Evolutionary conservation across 2,797 vertebrate genomes (phyloP), one percentile per base, ranked within the genome.

Genomic region (Phoxinus dragarum): DNA sequence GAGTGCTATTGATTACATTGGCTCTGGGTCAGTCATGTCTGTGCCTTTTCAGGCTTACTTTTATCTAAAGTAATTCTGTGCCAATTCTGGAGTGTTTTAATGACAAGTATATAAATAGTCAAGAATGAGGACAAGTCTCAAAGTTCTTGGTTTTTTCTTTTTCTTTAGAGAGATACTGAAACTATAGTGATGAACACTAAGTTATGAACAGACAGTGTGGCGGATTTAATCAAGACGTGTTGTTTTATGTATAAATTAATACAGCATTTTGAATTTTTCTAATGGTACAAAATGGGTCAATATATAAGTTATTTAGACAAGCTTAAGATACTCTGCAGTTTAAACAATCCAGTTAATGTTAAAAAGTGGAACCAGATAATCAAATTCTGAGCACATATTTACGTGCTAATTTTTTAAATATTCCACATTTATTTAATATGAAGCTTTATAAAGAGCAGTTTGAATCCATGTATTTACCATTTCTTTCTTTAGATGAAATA

Each of bases 41-140:
- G 14, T 61, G 81, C 11, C 54, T 73, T 84, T 44, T 52, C 11
- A 17, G 38, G 17, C n/a, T 56, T 27, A 69, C 64, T 78, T 69
- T 84, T 36, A 78, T 78, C 49, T 67, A 31, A 75, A 76, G 44
- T 56, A 34, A 71, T 84, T 69, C 4, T 44, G 38, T 61, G 64
- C 66, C 83, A 84, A 59, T 79, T 84, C 75, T 84, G 52, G 38
- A 47, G 2, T 31, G 34, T 84, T 78, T 72, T 79, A 84, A 84
- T 84, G 66, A 71, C 82, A 78, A 59, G 75, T 21, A 17, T 84
- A 84, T 78, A 84, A 84, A 84, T 84, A 84, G 83, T 79, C 66
- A 79, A 84, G 17, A 84, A 84, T 79, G 75, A 77, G 83, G 83
- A 56, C 83, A 84, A 69, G 83, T 61, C 66, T 84, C 27, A 71